These are phyloP conservation scores for Xenops minutus DNA, from an alignment of 2,797 vertebrate species.

Conservation along the genomic window DNA sequence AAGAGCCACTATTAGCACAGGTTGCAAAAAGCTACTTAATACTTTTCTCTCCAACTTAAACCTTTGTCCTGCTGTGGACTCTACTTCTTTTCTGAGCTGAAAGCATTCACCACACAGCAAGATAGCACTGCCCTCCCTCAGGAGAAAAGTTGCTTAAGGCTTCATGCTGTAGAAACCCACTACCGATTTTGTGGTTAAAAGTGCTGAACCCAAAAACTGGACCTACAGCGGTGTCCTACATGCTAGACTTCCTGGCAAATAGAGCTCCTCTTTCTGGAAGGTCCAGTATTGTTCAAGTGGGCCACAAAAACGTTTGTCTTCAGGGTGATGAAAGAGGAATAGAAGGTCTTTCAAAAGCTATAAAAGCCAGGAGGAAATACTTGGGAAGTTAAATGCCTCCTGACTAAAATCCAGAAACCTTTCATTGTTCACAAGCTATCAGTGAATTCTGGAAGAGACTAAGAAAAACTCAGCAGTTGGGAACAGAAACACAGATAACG, in stretches of 20 bases:
- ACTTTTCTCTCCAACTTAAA: not conserved
- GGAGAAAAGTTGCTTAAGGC: not conserved
- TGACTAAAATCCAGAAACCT: not conserved
- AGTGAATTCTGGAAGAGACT: not conserved
- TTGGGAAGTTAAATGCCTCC: not conserved
- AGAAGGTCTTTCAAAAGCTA: not conserved
- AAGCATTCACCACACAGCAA: not conserved
- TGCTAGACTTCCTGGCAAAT: not conserved
- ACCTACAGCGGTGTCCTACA: not conserved
- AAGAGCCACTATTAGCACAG: not conserved
- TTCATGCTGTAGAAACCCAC: not conserved
- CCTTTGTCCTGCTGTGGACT: not conserved
- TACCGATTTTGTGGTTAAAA: constrained; percentile 12
- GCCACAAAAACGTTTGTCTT: not conserved
- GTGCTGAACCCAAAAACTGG: constrained; percentile 3
- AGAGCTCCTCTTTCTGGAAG: not conserved
- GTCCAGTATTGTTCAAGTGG: not conserved
- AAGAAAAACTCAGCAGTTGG: not conserved
- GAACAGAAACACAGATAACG: not conserved
- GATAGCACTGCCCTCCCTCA: not conserved
- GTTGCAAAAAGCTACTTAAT: not conserved
- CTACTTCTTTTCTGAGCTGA: not conserved
- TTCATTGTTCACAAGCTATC: not conserved
- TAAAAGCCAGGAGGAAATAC: not conserved
- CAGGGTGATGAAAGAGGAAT: not conserved